Base-by-base conservation (phyloP, 2,888 invertebrate genomes). In the Diabrotica balteata region DNA sequence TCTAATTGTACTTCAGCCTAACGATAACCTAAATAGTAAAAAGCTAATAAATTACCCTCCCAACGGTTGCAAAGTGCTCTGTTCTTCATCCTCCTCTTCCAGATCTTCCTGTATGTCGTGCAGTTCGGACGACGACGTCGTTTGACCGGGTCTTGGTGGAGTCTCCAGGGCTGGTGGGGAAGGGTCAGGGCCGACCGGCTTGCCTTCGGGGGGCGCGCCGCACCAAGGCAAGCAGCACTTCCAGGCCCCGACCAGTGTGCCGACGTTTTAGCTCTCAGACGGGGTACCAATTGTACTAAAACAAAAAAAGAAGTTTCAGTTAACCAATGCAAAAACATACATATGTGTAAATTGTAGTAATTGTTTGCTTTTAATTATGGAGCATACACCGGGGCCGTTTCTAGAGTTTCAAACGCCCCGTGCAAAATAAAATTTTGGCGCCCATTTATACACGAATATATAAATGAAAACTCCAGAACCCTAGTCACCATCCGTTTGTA, bases 191-290 rank as follows among this genome's bases (percentile, higher is more conserved):
- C 80, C 76, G 66, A 78, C 80, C 75, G 81, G 80, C 81, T 83
- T 83, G 81, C 81, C 82, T 78, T 82, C 83, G 78, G 64, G 89
- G 55, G 91, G 89, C 88, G 89, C 88, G 90, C 91, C 90, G 88
- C 91, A 91, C 90, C 90, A 91, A 89, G 91, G 91, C 90, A 91
- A 88, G 88, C 91, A 91, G 88, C 91, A 91, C 88, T 91, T 91
- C 90, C 91, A 91, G 87, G 91, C 90, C 88, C 91, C 89, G 84
- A 89, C 89, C 89, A 89, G 89, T 86, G 87, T 89, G 89, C 85
- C 84, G 82, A 78, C 68, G 70, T 72, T 70, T 59, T 61, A 67
- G 57, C 58, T 54, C 68, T 63, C 72, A 74, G 55, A 57, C 45
- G 72, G 74, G 44, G 52, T 44, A 64, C 58, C 58, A 59, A 64